These are phyloP conservation scores for Globodera ellingtonae DNA, from an alignment of 1,140 invertebrate species.

Conservation along the genomic window DNA sequence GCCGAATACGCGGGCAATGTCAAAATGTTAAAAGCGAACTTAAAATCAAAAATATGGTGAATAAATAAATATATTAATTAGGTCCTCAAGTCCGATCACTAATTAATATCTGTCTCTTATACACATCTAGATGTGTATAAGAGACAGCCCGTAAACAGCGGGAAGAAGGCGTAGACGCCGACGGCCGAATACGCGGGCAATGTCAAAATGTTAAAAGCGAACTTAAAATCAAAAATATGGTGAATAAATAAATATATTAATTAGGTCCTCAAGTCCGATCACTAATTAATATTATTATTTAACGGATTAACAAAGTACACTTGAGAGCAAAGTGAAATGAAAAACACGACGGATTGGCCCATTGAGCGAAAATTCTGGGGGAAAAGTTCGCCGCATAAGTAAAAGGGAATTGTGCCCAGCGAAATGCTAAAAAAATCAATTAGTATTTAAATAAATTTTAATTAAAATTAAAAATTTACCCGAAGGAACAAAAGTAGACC, in stretches of 20 bases:
- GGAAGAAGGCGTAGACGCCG: conserved; percentile 21
- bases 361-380: conserved; percentile 21
- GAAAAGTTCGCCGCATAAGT: conserved; percentile 24
- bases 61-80: neutral
- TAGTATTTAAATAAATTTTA: neutral
- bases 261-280: no score
- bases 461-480: neutral
- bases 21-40: conserved; percentile 15
- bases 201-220: conserved; percentile 14
- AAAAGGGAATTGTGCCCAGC: conserved; percentile 24
- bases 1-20: conserved; percentile 7
- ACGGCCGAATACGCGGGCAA: conserved; percentile 9
- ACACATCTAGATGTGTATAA: no score
- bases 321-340: neutral
- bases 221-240: neutral
- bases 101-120: no score
- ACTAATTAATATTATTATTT: no score
- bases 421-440: neutral
- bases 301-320: neutral
- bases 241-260: neutral
- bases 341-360: conserved; percentile 12
- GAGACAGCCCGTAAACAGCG: conserved; percentile 20
- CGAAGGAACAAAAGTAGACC: conserved; percentile 13
- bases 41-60: neutral
- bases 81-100: no score